phyloP scores from a whole-genome alignment of 2,113 vertebrate species.

The Coryphaenoides rupestris region DNA sequence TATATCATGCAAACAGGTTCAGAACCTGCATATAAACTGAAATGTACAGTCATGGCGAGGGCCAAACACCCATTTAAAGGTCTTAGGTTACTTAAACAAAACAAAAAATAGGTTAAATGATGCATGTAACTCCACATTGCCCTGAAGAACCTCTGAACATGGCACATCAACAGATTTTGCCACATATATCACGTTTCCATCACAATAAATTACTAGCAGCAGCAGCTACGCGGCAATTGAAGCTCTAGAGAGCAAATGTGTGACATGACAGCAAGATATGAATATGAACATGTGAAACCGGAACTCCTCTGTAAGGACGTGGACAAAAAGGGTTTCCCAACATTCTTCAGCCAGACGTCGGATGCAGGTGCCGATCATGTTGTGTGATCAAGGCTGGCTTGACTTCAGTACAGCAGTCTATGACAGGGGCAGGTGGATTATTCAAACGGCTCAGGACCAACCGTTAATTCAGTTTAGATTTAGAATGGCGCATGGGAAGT shows the following conservation, averaged over 20 bases:
- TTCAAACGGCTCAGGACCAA: no score
- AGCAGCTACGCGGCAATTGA: slow-evolving; percentile 28
- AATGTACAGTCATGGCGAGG: slow-evolving; percentile 43
- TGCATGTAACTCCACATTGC: slow-evolving; percentile 16
- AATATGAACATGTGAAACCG: slow-evolving; percentile 21
- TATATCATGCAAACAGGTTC: slow-evolving; percentile 61
- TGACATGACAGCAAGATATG: slow-evolving; percentile 30
- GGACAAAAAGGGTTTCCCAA: no score
- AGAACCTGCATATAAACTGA: slow-evolving; percentile 30
- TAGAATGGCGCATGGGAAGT: no score
- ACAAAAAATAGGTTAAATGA: slow-evolving; percentile 8
- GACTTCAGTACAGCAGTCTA: no score
- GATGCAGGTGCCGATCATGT: no score
- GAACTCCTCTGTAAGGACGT: no score
- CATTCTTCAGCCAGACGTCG: no score
- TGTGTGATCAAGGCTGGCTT: no score
- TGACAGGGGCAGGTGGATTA: no score
- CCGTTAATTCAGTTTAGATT: no score
- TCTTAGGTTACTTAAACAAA: slow-evolving; percentile 22
- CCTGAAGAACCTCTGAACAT: slow-evolving; percentile 30
- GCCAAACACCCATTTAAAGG: slow-evolving; percentile 26
- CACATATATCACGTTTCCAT: slow-evolving; percentile 48
- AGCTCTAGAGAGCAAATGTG: slow-evolving; percentile 26
- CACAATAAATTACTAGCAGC: slow-evolving; percentile 58
- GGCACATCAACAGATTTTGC: slow-evolving; percentile 40